phyloP scores from a whole-genome alignment of 2,797 vertebrate species.

The Macrochelys suwanniensis region DNA sequence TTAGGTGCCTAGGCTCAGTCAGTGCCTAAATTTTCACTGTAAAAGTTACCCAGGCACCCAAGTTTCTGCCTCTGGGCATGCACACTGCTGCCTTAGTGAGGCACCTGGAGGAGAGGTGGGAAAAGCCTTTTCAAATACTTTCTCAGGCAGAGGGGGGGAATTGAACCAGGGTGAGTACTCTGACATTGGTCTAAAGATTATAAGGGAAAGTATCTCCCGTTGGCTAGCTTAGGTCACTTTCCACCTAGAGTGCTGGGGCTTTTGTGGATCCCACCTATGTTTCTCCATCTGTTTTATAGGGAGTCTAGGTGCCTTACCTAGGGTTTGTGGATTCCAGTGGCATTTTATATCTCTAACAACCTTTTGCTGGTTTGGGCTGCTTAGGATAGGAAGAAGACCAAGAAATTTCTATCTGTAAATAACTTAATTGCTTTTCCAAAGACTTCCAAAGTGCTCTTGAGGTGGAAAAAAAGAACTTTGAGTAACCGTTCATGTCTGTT shows the following conservation, averaged over 20 bases:
- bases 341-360: neutral
- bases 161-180: neutral
- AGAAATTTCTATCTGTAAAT: neutral
- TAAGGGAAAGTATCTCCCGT: neutral
- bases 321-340: neutral
- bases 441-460: neutral
- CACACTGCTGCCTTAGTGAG: neutral
- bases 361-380: neutral
- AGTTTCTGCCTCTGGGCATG: neutral
- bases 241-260: neutral
- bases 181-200: neutral
- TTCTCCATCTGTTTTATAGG: neutral
- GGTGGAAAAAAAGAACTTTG: neutral
- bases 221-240: neutral
- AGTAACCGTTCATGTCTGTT: neutral
- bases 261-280: neutral
- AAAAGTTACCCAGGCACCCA: neutral
- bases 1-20: too few relatives aligned
- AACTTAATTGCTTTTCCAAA: neutral
- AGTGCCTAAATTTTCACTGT: neutral
- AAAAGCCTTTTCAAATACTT: neutral
- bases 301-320: neutral
- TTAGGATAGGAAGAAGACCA: neutral
- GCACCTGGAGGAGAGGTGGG: neutral
- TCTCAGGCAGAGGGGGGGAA: neutral